A percentile compares a stretch with the other conserved stretches of the same genome.
These are phyloP conservation scores for Protomyctophum bolini DNA, from an alignment of 2,113 vertebrate genomes.

Conservation along the genomic window DNA sequence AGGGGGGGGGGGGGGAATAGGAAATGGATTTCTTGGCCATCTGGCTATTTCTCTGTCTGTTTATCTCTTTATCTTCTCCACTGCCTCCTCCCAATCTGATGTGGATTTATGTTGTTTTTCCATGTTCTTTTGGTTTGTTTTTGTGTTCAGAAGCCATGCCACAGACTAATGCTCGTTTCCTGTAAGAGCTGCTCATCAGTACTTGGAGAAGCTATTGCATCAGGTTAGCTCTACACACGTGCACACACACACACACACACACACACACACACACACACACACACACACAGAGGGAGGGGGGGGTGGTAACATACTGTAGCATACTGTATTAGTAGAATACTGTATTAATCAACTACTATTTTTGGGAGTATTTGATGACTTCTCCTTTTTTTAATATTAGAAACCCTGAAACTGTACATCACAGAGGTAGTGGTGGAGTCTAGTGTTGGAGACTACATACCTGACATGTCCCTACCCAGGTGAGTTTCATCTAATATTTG, in stretches of 20 bases:
- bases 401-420: slow-evolving; percentile 86
- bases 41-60: neutral
- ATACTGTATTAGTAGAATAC: no score
- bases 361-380: neutral
- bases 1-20: no score
- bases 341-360: neutral
- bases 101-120: neutral
- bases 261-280: neutral
- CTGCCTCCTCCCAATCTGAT: no score
- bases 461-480: slow-evolving; percentile 70
- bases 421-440: slow-evolving; percentile 86
- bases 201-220: slow-evolving; percentile 86
- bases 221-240: slow-evolving; percentile 78
- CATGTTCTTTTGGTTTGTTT: slow-evolving; percentile 2
- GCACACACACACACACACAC: neutral
- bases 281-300: slow-evolving; percentile 6
- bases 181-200: slow-evolving; percentile 87
- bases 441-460: slow-evolving; percentile 53
- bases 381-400: slow-evolving; percentile 69
- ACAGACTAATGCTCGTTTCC: slow-evolving; percentile 78
- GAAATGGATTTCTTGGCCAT: no score
- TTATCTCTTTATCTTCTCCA: neutral
- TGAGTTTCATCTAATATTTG: slow-evolving; percentile 37
- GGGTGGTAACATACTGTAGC: no score
- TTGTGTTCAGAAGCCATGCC: slow-evolving; percentile 80